phyloP scores from a whole-genome alignment of 2,113 vertebrate species.

The Vombatus ursinus region DNA sequence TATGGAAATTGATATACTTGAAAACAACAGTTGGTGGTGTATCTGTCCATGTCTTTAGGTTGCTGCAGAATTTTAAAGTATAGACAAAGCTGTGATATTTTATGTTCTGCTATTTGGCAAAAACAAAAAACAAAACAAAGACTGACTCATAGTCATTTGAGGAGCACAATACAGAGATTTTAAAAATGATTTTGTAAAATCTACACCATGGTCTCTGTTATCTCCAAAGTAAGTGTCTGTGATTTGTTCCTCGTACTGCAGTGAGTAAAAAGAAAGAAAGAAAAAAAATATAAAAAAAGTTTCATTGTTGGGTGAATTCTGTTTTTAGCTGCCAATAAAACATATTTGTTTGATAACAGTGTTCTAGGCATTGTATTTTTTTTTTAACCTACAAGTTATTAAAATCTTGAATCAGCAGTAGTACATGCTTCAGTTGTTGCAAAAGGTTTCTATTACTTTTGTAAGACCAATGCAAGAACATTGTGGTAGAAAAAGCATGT shows the following conservation, averaged over 20 bases:
- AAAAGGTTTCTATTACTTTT: constrained; percentile 79
- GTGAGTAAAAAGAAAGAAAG: constrained; percentile 87
- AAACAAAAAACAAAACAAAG: constrained; percentile 63
- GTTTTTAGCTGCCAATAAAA: constrained; percentile 99
- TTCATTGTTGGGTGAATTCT: constrained; percentile 97
- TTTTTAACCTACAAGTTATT: constrained; percentile 87
- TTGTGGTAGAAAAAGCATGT: constrained; percentile 78
- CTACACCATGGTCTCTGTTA: constrained; percentile 93
- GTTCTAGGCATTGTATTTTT: constrained; percentile 99
- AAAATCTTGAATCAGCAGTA: constrained; percentile 80
- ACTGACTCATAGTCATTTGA: constrained; percentile 83
- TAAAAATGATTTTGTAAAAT: constrained; percentile 88
- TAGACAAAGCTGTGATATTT: constrained; percentile 90
- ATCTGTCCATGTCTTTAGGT: constrained; percentile 91
- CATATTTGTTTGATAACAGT: constrained; percentile 97
- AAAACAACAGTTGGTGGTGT: constrained; percentile 88
- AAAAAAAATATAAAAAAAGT: constrained; percentile 85
- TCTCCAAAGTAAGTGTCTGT: constrained; percentile 97
- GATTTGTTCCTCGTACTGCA: constrained; percentile 95
- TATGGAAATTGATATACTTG: constrained; percentile 89
- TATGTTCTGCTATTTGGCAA: constrained; percentile 83
- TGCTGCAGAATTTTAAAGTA: constrained; percentile 94
- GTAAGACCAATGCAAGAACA: constrained; percentile 82
- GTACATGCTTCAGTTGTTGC: constrained; percentile 81
- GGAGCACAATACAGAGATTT: constrained; percentile 89